Conservation (phyloP, 2,888 invertebrate species). For the Pterobdella sp. region DNA sequence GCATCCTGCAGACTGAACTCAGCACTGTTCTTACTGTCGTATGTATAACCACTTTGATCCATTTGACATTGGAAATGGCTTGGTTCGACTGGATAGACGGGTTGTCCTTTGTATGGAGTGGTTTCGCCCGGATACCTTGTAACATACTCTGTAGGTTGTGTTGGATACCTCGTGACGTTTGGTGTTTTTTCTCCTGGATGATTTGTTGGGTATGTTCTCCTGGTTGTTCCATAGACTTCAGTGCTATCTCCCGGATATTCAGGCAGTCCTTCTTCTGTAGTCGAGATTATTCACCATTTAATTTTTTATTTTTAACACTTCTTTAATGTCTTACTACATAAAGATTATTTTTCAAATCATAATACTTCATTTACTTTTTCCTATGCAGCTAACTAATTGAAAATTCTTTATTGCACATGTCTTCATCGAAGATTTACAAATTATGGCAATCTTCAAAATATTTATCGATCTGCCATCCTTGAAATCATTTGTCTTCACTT, state of each 20-base stretch:
- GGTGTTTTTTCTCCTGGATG: not conserved
- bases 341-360: not conserved
- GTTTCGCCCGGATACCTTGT: not conserved
- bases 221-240: not conserved
- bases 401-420: not conserved
- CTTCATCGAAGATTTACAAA: not conserved
- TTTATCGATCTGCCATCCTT: not conserved
- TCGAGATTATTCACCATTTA: not conserved
- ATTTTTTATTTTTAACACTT: not conserved
- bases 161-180: not conserved
- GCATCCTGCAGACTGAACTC: not conserved
- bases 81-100: not conserved
- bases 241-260: not conserved
- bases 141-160: not conserved
- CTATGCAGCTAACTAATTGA: not conserved
- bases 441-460: not conserved
- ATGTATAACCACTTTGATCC: conserved; percentile 3
- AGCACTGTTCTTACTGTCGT: not conserved
- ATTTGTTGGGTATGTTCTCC: not conserved
- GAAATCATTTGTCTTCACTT: not conserved
- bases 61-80: not conserved
- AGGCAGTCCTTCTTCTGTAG: not conserved
- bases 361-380: not conserved
- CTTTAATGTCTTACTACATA: not conserved
- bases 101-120: not conserved